A percentile compares a stretch with the other conserved stretches of the same genome.
phyloP scores from a whole-genome alignment of 2,888 invertebrate species.

The Timema podura region DNA sequence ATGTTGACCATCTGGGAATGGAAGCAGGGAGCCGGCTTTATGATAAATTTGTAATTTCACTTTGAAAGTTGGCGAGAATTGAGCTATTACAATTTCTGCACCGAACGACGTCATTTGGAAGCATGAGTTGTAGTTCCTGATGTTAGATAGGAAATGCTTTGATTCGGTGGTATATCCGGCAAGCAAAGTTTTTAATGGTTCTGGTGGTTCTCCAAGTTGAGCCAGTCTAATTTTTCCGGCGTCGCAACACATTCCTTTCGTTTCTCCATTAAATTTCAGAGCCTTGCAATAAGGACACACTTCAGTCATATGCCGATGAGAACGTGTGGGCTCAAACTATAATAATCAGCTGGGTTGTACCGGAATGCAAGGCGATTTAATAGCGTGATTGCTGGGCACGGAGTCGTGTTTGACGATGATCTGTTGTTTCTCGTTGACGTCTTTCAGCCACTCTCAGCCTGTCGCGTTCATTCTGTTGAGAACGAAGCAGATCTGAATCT shows the following conservation, averaged over 20 bases:
- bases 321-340: slow-evolving; percentile 21
- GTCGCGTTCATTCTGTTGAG: slow-evolving; percentile 22
- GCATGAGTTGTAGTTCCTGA: background rate
- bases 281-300: slow-evolving; percentile 20
- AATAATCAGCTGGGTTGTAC: slow-evolving; percentile 26
- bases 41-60: background rate
- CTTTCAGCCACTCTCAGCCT: slow-evolving; percentile 27
- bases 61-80: slow-evolving; percentile 10
- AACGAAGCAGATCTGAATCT: slow-evolving; percentile 24
- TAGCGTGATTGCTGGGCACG: slow-evolving; percentile 24
- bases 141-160: slow-evolving; percentile 16
- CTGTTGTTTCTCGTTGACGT: slow-evolving; percentile 28
- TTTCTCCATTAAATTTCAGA: no score
- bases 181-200: slow-evolving; percentile 26
- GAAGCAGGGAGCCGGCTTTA: slow-evolving; percentile 17
- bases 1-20: slow-evolving; percentile 8
- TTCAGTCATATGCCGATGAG: slow-evolving; percentile 17
- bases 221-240: no score
- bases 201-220: slow-evolving; percentile 25
- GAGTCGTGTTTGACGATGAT: slow-evolving; percentile 25
- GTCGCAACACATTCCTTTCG: no score
- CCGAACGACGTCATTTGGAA: background rate
- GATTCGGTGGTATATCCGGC: slow-evolving; percentile 22
- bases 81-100: background rate
- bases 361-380: slow-evolving; percentile 28